Evolutionary conservation across 2,113 vertebrate species (phyloP), one percentile per base, ranked within the genome.

Genomic region (Scartelaos histophorus): DNA sequence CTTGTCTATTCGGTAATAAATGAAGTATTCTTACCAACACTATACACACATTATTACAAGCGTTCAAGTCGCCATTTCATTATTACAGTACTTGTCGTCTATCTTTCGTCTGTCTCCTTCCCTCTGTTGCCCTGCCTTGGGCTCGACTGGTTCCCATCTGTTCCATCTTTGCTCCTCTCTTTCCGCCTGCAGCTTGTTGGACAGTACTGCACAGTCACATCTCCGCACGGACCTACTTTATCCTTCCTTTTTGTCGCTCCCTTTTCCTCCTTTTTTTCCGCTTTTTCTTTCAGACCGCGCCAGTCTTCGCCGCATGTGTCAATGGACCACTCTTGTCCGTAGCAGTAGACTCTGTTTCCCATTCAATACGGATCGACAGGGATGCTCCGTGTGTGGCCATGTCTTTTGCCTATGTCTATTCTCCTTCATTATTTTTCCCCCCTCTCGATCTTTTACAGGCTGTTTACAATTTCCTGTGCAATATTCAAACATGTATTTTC

Each of bases 351-450:
- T 79, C 71, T 75, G 82, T 85, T 76, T n/a, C 70, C 58, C 80
- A 74, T 82, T 85, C 82, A 76, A 35, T 57, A 73, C 70, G 77
- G 83, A 84, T 89, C n/a, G 74, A 83, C 81, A 73, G 72, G 67
- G 75, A 70, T 65, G 83, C 68, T 84, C 64, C 71, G 77, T 81
- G 77, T 78, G 64, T 80, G 70, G 61, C 79, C 79, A 49, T 62
- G 53, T 15, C 53, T 24, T 51, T 61, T 69, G 12, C 71, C 64
- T 53, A 69, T 29, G 62, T 46, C 67, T 15, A 3, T 17, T 61
- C 57, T 12, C 29, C 29, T 13, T 13, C 57, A 25, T 69, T 38
- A 65, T 73, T 60, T 21, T 13, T 57, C 70, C 62, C 75, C 51
- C 71, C 67, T 70, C 58, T 61, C 74, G 51, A 76, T 69, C 47